Evolutionary conservation across 2,888 invertebrate genomes (phyloP).

Genomic region (Lepidonotus clava): DNA sequence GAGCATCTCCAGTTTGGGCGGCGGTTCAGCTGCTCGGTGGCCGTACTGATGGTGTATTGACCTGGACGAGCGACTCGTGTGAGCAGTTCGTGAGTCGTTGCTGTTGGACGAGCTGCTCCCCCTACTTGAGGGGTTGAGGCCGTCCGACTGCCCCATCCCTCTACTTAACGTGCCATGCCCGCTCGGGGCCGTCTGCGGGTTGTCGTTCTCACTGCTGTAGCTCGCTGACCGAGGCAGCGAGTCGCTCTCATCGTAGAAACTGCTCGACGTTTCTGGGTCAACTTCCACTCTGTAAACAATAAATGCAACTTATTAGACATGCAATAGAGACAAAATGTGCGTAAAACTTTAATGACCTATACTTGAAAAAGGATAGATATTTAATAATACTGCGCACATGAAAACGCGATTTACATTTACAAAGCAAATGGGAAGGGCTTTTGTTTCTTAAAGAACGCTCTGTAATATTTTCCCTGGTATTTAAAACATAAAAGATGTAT

Average conservation of each 20-base stretch:
- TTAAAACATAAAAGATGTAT: too few relatives aligned
- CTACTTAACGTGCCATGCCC: too few relatives aligned
- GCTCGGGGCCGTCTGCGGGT: slow-evolving; percentile 41
- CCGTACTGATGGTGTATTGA: not conserved
- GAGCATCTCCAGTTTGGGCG: slow-evolving; percentile 53
- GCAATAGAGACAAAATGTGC: too few relatives aligned
- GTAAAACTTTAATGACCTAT: too few relatives aligned
- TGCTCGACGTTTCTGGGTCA: slow-evolving; percentile 75
- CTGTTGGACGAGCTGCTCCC: not conserved
- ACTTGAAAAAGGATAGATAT: too few relatives aligned
- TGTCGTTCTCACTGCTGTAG: slow-evolving; percentile 71
- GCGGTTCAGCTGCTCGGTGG: slow-evolving; percentile 5
- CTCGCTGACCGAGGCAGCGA: slow-evolving; percentile 70
- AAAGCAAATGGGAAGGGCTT: too few relatives aligned
- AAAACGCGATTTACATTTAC: too few relatives aligned
- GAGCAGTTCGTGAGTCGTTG: not conserved
- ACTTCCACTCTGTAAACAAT: slow-evolving; percentile 72
- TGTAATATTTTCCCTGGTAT: too few relatives aligned
- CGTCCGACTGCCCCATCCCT: too few relatives aligned
- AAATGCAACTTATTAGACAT: too few relatives aligned
- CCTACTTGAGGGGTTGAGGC: not conserved
- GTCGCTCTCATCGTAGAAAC: slow-evolving; percentile 74
- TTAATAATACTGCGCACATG: too few relatives aligned
- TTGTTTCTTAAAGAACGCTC: too few relatives aligned
- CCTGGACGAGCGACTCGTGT: not conserved